Evolutionary conservation across 2,888 invertebrate species (phyloP), one percentile per base, ranked within the genome.

Genomic region (Pemphredon lugubris): DNA sequence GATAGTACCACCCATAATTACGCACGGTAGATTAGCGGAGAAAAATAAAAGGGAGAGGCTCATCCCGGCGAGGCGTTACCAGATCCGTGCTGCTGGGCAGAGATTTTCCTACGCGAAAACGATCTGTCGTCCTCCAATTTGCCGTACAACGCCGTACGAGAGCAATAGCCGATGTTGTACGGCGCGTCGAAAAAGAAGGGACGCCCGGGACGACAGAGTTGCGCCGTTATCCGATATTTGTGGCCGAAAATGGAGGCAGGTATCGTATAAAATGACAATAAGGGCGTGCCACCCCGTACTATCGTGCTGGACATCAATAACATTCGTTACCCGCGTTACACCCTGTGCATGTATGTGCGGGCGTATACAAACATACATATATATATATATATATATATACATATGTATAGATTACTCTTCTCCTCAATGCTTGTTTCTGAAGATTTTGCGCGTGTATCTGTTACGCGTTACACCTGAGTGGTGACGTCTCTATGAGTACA

Each of bases 221-320:
- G 64, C 75, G 71, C 79, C 83, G 81, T 86, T 85, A 83, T 81
- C 75, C 80, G 82, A 84, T 85, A 86, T 86, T 85, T 85, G 83
- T 79, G 76, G 74, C 77, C 80, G 78, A 84, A 85, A 83, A 82
- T 77, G 77, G 80, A 81, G 79, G 82, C 78, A 79, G 71, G 64
- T 79, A 77, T 79, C 82, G 84, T 87, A 86, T 86, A 87, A 87
- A 85, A 85, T 83, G 85, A 86, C 86, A 83, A 87, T 86, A 86
- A 86, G 84, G 83, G 82, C 80, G 81, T 74, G 83, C 77, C 85
- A 76, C 73, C 65, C 67, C 55, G 67, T 32, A 50, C 75, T 69
- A 70, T 69, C 66, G 74, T 72, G 73, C 72, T 44, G 82, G 80
- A 82, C 86, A 87, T 87, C 87, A 87, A 86, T 87, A 87, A 86